A percentile compares a stretch with the other conserved stretches of the same genome.
These are phyloP conservation scores for Gymnosoma rotundatum DNA, from an alignment of 2,888 invertebrate species.

Conservation along the genomic window DNA sequence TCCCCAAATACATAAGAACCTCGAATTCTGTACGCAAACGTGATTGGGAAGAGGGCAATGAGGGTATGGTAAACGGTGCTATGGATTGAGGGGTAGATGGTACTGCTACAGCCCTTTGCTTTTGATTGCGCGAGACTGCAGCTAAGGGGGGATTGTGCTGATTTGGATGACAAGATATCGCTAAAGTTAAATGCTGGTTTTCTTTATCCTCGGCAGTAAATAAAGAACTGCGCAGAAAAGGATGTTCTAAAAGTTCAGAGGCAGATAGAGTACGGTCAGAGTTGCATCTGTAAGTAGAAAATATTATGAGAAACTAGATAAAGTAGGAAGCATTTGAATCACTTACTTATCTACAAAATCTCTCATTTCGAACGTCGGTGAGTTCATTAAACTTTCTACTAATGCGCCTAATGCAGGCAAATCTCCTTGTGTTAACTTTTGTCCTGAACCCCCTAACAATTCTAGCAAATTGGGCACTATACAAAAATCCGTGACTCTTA, in stretches of 20 bases:
- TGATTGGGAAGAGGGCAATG: constrained; percentile 83
- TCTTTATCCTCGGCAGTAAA: constrained; percentile 77
- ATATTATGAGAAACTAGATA: background rate
- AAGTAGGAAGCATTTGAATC: background rate
- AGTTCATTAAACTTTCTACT: constrained; percentile 79
- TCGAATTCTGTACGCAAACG: constrained; percentile 92
- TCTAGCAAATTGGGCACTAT: constrained; percentile 80
- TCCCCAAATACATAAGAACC: constrained; percentile 91
- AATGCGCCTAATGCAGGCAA: constrained; percentile 81
- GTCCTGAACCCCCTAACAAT: constrained; percentile 77
- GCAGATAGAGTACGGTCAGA: constrained; percentile 86
- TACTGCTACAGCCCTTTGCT: constrained; percentile 36
- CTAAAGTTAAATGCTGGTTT: constrained; percentile 62
- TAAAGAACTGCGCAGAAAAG: constrained; percentile 85
- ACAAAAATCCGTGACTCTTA: constrained; percentile 81
- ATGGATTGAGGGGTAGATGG: constrained; percentile 66
- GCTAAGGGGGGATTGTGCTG: constrained; percentile 69
- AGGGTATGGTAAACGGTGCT: constrained; percentile 74
- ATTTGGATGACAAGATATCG: constrained; percentile 45
- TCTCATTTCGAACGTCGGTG: constrained; percentile 80
- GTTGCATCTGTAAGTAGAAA: constrained; percentile 76
- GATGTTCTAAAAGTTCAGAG: constrained; percentile 89
- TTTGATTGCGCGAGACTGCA: constrained; percentile 46
- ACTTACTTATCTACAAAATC: constrained; percentile 81
- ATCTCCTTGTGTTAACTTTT: constrained; percentile 79